Evolutionary conservation across 2,113 vertebrate species (phyloP), one percentile per base, ranked within the genome.

Genomic region (Corvus hawaiiensis): DNA sequence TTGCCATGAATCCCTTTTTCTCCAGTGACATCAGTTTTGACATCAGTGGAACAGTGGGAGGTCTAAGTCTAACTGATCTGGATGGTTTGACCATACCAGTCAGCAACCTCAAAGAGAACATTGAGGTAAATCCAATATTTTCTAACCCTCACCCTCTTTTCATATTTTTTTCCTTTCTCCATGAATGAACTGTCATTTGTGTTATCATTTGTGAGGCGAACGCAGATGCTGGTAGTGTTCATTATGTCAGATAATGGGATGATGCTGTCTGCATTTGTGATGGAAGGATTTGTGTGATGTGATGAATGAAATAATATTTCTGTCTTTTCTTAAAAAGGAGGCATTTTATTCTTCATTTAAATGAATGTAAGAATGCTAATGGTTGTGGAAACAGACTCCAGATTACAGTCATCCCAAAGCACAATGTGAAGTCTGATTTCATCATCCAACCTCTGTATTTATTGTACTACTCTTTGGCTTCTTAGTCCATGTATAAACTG

Each of bases 1-100:
- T 99, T 96, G 97, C 97, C 13, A 88, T 96, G 88, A 99, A 98
- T 92, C 99, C 99, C 11, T 99, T 99, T 93, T 97, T 97, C 28
- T 98, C 98, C 96, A 94, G 68, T 62, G 94, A 98, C 22, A 61
- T 66, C 46, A 97, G 75, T 11, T 97, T 98, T 64, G 86, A 97
- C 41, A 97, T 99, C 97, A 98, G 97, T 13, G 98, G 99, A 96
- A 97, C 97, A 39, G 98, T 99, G 20, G 99, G 98, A 78, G 98
- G 98, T 11, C 96, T 99, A 43, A 97, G 98, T 77, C 98, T 99
- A 78, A 98, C 98, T 89, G 98, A 89, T 87, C 35, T 97, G 22
- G 95, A 99, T 74, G 99, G 99, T 43, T 96, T 90, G 15, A 73
- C 96, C 61, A 98, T 99, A 86, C 96, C 98, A 56, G 97, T 99